phyloP scores from a whole-genome alignment of 2,797 vertebrate genomes.

The Labeo calbasu region DNA sequence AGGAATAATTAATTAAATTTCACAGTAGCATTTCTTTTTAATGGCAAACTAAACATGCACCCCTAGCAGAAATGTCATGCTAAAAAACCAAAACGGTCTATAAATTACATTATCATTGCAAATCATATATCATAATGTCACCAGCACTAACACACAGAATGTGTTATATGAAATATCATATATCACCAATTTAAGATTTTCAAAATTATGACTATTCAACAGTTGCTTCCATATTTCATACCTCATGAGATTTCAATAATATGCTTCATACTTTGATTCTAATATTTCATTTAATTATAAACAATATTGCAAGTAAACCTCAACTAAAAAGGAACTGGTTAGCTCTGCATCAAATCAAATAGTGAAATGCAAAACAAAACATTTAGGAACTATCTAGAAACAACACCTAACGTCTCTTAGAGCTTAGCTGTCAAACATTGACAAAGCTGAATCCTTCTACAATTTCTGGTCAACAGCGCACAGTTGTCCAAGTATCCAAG shows the following conservation, averaged over 20 bases:
- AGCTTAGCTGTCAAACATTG: not conserved
- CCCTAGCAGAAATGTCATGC: not conserved
- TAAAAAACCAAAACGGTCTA: not conserved
- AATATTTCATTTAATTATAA: not conserved
- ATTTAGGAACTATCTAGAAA: not conserved
- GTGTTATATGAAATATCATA: not conserved
- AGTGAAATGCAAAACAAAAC: not conserved
- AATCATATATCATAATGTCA: not conserved
- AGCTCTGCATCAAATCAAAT: not conserved
- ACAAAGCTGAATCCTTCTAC: not conserved
- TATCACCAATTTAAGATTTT: not conserved
- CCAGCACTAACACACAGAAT: not conserved
- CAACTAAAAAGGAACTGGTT: not conserved
- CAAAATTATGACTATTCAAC: not conserved
- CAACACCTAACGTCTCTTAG: not conserved
- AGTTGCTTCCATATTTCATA: not conserved
- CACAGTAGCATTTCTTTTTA: constrained; percentile 12
- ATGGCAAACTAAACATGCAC: constrained; percentile 23
- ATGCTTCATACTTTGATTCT: not conserved
- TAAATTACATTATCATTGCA: not conserved
- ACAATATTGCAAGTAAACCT: not conserved
- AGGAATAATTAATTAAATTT: constrained; percentile 64
- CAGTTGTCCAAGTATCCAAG: not conserved
- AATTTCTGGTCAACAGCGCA: not conserved
- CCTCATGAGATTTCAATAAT: not conserved